phyloP scores from a whole-genome alignment of 2,797 vertebrate genomes.

The Eospalax fontanierii region DNA sequence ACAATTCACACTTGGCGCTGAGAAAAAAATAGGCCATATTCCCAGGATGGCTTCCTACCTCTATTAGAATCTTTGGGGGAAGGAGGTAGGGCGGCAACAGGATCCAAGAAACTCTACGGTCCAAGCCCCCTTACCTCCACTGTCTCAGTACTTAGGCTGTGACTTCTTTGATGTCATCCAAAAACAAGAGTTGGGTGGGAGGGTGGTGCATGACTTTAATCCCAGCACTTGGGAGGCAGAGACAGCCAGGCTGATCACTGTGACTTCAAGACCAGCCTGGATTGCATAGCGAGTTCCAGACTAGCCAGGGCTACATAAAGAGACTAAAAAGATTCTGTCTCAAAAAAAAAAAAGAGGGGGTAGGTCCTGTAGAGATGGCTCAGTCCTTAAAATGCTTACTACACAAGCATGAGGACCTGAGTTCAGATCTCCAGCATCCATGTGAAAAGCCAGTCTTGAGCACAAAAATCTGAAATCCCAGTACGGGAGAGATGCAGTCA shows the following conservation, averaged over 20 bases:
- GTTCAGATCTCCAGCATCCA: background rate
- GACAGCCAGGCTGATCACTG: background rate
- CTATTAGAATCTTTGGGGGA: background rate
- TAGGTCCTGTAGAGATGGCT: background rate
- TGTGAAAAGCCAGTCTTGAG: background rate
- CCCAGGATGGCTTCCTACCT: background rate
- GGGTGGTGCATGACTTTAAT: too few relatives aligned
- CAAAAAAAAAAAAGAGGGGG: background rate
- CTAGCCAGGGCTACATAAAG: background rate
- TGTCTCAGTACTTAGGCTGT: background rate
- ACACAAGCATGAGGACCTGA: background rate
- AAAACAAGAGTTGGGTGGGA: background rate
- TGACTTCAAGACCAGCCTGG: background rate
- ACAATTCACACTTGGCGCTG: background rate
- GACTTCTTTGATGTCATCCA: background rate
- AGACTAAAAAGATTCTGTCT: background rate
- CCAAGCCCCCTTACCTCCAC: too few relatives aligned
- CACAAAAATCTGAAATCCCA: background rate
- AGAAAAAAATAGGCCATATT: background rate
- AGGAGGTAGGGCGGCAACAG: too few relatives aligned
- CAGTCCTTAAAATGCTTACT: background rate
- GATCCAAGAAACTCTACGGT: fast-evolving
- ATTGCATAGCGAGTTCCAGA: background rate
- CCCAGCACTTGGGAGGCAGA: background rate
- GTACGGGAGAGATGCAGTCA: too few relatives aligned